Evolutionary conservation across 1,140 invertebrate genomes (phyloP), one percentile per base, ranked within the genome.

Genomic region (Brachionus asplanchnoidis): DNA sequence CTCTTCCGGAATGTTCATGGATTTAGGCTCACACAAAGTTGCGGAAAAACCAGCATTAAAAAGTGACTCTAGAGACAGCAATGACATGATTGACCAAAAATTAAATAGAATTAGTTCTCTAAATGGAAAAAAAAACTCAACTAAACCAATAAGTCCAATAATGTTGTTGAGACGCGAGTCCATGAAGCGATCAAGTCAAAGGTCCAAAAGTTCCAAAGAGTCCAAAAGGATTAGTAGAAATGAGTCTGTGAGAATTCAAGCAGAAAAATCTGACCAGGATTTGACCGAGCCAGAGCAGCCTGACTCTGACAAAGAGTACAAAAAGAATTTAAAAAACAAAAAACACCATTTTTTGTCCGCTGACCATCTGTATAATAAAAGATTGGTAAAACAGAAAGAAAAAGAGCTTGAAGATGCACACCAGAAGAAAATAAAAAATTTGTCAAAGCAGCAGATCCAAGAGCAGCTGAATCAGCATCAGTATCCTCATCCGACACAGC

Each of bases 371-470:
- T 46, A 44, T 12, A 50, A 46, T 28, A 77, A 77, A 77, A 40
- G 73, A 20, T 9, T 77, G 12, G 12, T 14, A 3, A 77, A 77
- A 9, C 73, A 77, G 53, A 77, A 77, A 77, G 42, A 77, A 53
- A 46, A 77, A 14, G 73, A 77, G 26, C 20, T 77, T 20, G 42
- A 77, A 77, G 23, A 20, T 4, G 42, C 40, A 26, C 73, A 77
- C 7, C 40, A 77, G 42, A 77, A 77, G 14, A 23, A 77, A 50
- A 77, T 77, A 14, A 77, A 77, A 46, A 50, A 50, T 14, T 12
- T 77, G 11, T 77, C 73, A 8, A 77, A 77, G n/a, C 73, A 77
- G 26, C 73, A 77, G 50, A 50, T 77, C 5, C 42, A 77, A 46
- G 44, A 77, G 42, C 73, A 46, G 9, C 73, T 53, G 46, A 20